A percentile compares a stretch with the other conserved stretches of the same genome.
Evolutionary conservation across 2,113 vertebrate species (phyloP).

Genomic region (Agapornis roseicollis): DNA sequence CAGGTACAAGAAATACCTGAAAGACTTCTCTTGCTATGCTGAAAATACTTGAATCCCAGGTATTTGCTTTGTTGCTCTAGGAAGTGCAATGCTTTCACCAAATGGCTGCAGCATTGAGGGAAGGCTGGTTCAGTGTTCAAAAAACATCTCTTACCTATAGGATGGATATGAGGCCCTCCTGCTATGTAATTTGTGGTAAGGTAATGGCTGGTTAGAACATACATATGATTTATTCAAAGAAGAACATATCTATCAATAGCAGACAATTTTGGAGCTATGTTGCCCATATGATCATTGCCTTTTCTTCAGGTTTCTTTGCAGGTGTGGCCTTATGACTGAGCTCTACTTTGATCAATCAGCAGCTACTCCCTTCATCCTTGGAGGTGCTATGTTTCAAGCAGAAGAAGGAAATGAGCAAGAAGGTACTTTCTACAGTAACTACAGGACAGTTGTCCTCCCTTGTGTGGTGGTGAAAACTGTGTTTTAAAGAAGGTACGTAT

Average conservation of each 20-base stretch:
- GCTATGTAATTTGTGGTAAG: background rate
- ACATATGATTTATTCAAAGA: background rate
- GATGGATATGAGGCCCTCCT: background rate
- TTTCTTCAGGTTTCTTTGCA: background rate
- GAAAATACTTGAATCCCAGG: background rate
- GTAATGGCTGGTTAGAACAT: background rate
- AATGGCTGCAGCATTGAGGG: background rate
- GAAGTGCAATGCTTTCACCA: background rate
- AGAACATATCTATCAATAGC: background rate
- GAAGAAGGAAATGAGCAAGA: background rate
- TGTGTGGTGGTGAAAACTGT: rapidly evolving
- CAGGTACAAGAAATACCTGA: background rate
- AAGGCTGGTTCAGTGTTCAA: background rate
- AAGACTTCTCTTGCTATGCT: background rate
- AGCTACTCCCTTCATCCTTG: background rate
- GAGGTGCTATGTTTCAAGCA: rapidly evolving
- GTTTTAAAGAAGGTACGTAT: background rate
- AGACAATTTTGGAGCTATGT: background rate
- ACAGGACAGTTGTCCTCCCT: background rate
- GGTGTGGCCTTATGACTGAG: background rate
- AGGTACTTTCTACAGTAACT: background rate
- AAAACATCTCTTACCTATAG: background rate
- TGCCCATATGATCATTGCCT: background rate
- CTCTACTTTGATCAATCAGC: background rate
- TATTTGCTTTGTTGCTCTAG: background rate